A percentile compares a stretch with the other conserved stretches of the same genome.
These are phyloP conservation scores for Oxytorus armatus DNA, from an alignment of 2,888 invertebrate species.

Conservation along the genomic window DNA sequence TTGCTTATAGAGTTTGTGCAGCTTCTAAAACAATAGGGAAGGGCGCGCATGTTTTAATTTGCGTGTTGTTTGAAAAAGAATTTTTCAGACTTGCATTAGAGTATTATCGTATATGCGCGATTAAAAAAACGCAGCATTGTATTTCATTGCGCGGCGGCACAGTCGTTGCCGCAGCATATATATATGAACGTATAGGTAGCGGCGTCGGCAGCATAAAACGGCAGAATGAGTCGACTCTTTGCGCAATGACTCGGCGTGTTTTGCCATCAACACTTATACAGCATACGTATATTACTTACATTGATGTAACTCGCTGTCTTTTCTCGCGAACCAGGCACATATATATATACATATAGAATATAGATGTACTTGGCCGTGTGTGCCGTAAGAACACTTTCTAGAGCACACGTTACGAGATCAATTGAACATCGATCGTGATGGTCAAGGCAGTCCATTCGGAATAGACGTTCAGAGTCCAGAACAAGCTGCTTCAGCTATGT, in stretches of 20 bases:
- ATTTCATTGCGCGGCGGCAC: constrained; percentile 36
- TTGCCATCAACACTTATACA: constrained; percentile 71
- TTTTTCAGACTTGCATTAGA: background rate
- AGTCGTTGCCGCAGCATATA: constrained; percentile 9
- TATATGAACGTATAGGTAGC: constrained; percentile 43
- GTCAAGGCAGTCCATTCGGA: constrained; percentile 64
- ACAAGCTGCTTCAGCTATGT: background rate
- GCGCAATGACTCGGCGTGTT: constrained; percentile 82
- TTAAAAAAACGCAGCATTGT: constrained; percentile 57
- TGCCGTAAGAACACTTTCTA: constrained; percentile 78
- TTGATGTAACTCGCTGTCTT: constrained; percentile 45
- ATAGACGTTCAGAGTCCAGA: constrained; percentile 15
- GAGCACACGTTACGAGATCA: constrained; percentile 73
- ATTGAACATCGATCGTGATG: constrained; percentile 58
- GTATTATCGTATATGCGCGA: constrained; percentile 31
- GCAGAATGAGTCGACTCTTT: constrained; percentile 82
- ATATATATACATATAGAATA: no score
- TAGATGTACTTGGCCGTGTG: constrained; percentile 80
- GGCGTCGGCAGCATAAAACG: constrained; percentile 73
- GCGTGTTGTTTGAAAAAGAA: background rate
- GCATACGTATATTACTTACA: constrained; percentile 41
- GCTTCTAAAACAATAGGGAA: no score
- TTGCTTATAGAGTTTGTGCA: no score
- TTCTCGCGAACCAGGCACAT: constrained; percentile 49
- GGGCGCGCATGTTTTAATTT: background rate